Percentiles rank a stretch among this genome's conserved stretches.
Evolutionary conservation across 2,113 vertebrate species (phyloP).

Genomic region (Collichthys lucidus): DNA sequence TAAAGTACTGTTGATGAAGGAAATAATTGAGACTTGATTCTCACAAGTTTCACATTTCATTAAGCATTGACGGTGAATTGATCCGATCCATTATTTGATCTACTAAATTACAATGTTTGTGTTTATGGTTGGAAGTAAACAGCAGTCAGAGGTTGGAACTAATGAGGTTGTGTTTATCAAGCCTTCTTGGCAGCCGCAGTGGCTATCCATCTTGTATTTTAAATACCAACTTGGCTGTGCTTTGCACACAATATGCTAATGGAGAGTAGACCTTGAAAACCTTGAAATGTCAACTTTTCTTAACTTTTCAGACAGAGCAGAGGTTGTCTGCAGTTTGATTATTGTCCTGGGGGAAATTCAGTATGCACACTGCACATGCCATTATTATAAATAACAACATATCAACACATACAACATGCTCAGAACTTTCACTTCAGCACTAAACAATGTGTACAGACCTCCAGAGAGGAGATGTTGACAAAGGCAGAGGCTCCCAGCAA

Average conservation of each 20-base stretch:
- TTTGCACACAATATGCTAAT: slow-evolving; percentile 12
- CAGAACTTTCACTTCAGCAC: neutral
- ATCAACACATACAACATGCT: slow-evolving; percentile 13
- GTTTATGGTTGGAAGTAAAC: neutral
- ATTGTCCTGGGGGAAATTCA: slow-evolving; percentile 19
- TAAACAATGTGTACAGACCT: slow-evolving; percentile 76
- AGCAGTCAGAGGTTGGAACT: neutral
- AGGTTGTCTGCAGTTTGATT: slow-evolving; percentile 39
- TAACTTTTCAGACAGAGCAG: slow-evolving; percentile 21
- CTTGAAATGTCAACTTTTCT: slow-evolving; percentile 31
- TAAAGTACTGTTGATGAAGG: neutral
- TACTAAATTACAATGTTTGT: neutral
- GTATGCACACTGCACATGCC: neutral
- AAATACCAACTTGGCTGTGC: slow-evolving; percentile 6
- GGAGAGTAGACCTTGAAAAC: neutral
- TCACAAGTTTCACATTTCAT: neutral
- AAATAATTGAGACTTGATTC: neutral
- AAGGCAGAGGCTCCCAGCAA: slow-evolving; percentile 88
- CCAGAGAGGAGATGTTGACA: slow-evolving; percentile 92
- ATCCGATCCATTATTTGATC: neutral
- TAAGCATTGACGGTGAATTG: neutral
- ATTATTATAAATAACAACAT: neutral
- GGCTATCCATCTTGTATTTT: slow-evolving; percentile 10
- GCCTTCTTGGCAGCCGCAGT: neutral
- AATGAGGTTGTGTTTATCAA: neutral